Evolutionary conservation across 2,888 invertebrate genomes (phyloP), one percentile per base, ranked within the genome.

Genomic region (Poecilobothrus nobilitatus): DNA sequence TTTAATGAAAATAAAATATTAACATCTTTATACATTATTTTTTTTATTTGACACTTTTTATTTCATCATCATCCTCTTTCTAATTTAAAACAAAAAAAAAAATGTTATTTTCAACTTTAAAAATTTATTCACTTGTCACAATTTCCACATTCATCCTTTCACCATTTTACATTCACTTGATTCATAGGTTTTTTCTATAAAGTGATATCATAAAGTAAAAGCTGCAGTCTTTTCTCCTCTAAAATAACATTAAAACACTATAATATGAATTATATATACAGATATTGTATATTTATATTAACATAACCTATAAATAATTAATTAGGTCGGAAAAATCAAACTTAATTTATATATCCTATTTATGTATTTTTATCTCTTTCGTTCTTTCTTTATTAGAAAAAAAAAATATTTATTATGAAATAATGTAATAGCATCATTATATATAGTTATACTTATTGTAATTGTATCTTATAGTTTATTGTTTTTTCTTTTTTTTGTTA

Each of bases 261-360:
- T 27, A n/a, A 5, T 34, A 34, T 34, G 34, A 7, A 34, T 7
- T 34, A 34, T 34, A 34, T 34, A 34, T 34, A 34, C 34, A 34
- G 5, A 34, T 34, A 34, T 34, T 7, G 5, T 7, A 10, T 53
- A 4, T 53, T 6, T 53, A 53, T 53, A n/a, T 18, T 18, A 1
- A 53, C 15, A 53, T 53, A 53, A 53, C 53, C 53, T 53, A 53
- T 53, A 53, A 53, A 53, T 53, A 53, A 53, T 53, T 53, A 53
- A 53, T 53, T 53, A 53, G 53, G 53, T 53, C 53, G 18, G 10
- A 37, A 37, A 37, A 37, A 37, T 37, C 37, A 37, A 53, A 53
- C 18, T 18, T 15, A 53, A 53, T 53, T 53, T 53, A 53, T 53
- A 53, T 53, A 15, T 18, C 44, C n/a, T n/a, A n/a, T n/a, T n/a